Evolutionary conservation across 2,888 invertebrate genomes (phyloP), one percentile per base, ranked within the genome.

Genomic region (Drosophila eohydei): DNA sequence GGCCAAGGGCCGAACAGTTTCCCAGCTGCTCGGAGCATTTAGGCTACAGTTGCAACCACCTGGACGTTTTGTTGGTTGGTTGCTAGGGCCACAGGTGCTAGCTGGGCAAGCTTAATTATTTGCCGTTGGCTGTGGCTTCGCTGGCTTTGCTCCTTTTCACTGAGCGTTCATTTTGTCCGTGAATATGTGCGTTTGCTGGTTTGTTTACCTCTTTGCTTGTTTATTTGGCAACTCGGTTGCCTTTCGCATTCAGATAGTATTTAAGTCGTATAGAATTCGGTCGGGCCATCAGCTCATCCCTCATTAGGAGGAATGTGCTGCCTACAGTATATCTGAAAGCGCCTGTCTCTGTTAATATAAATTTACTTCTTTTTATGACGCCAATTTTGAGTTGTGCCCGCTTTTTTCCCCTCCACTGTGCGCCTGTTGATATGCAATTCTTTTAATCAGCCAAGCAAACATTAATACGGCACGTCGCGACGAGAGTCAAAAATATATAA

Each of bases 81-180:
- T 14, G 38, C 14, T 40, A 16, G 8, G 16, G 41, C 72, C 85
- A 80, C 90, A 88, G 83, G 83, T 90, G 88, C 81, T 70, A 61
- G 67, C 66, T 71, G 72, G 67, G 71, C 79, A 78, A 74, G 74
- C 80, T 89, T 81, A 89, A 90, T 88, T 88, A 90, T 81, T 81
- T 87, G 87, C 81, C 67, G 70, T 77, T 77, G 75, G 63, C 62
- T 64, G 64, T 70, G 67, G 73, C 64, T 52, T 48, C 48, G 46
- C n/a, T 59, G 44, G 26, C 54, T 58, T 62, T 66, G 51, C 59
- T 51, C 51, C 66, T 54, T 59, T 70, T 52, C 59, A 51, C 46
- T 54, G 21, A 40, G 36, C 44, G 55, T 56, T 51, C 54, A 63
- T 65, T 57, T 67, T 59, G 56, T 65, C 67, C 44, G 21, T 21